Evolutionary conservation across 1,140 invertebrate genomes (phyloP), one percentile per base, ranked within the genome.

Genomic region (Platorchestia sp.): DNA sequence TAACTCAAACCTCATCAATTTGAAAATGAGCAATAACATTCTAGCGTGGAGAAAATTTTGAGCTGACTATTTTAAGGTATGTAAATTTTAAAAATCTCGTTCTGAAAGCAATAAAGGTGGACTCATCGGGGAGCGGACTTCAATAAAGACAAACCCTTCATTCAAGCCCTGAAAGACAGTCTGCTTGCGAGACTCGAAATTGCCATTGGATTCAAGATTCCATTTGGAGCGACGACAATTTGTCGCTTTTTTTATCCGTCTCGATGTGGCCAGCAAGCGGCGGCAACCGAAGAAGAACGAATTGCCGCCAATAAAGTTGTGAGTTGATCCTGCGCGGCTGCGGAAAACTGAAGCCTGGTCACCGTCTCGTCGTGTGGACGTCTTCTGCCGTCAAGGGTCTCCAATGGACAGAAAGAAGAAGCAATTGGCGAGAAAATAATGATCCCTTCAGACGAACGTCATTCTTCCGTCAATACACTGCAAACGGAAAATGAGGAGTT

Each of bases 191-290:
- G 59, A 75, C 59, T 75, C 59, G 59, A 75, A 75, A 75, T 75
- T 75, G 59, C 59, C 59, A 75, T 75, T 75, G 59, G 59, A 75
- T 75, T 75, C 59, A 75, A 75, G 59, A 75, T 75, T 75, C 59
- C 59, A 75, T 75, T 75, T 75, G 59, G 59, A 75, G 59, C 59
- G 59, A 75, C 59, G 59, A 75, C 59, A 75, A 75, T 75, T 75
- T 75, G 59, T 75, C 59, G 59, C 59, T 27, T 75, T 75, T 75
- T 75, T 75, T 75, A 75, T 75, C 59, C 59, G 59, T 75, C 59
- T 75, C 59, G 59, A 75, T 75, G 36, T 75, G 59, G 59, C 59
- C 59, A 27, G 59, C 59, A 36, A 75, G 59, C 59, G 59, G 59
- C 59, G 59, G 59, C 59, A 75, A 75, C 59, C 59, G 59, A 75